These are phyloP conservation scores for Erithacus rubecula DNA, from an alignment of 2,797 vertebrate species.

Conservation along the genomic window DNA sequence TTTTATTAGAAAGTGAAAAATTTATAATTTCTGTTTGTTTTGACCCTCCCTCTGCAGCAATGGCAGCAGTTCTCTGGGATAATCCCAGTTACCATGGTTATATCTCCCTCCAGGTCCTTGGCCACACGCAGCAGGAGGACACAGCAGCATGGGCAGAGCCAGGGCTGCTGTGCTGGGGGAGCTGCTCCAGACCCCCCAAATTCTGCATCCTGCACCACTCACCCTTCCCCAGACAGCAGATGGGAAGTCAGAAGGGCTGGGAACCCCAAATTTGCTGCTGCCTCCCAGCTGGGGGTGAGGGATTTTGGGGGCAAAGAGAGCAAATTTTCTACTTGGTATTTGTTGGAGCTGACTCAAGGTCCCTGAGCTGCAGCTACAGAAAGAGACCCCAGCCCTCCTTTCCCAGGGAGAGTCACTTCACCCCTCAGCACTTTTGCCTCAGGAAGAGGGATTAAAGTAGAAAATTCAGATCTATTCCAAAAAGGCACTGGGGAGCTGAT, in stretches of 20 bases:
- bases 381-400: not conserved
- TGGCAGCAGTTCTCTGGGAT: not conserved
- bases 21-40: conserved; percentile 38
- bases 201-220: fast-evolving
- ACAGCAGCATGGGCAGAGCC: not conserved
- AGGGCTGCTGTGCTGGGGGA: not conserved
- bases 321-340: fast-evolving
- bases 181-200: not conserved
- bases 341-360: fast-evolving
- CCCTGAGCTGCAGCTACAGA: not conserved
- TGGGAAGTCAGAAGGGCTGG: not conserved
- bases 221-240: not conserved
- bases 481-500: not conserved
- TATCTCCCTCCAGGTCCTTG: not conserved
- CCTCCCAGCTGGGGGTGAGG: not conserved
- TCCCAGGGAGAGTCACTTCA: not conserved
- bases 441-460: not conserved
- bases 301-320: not conserved
- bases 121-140: not conserved
- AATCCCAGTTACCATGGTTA: conserved; percentile 32
- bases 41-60: not conserved
- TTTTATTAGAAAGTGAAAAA: not conserved
- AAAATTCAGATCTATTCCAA: not conserved
- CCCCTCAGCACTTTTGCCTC: not conserved
- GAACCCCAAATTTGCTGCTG: not conserved